Conservation (phyloP, 2,113 vertebrate genomes). For the Limnothrissa miodon region DNA sequence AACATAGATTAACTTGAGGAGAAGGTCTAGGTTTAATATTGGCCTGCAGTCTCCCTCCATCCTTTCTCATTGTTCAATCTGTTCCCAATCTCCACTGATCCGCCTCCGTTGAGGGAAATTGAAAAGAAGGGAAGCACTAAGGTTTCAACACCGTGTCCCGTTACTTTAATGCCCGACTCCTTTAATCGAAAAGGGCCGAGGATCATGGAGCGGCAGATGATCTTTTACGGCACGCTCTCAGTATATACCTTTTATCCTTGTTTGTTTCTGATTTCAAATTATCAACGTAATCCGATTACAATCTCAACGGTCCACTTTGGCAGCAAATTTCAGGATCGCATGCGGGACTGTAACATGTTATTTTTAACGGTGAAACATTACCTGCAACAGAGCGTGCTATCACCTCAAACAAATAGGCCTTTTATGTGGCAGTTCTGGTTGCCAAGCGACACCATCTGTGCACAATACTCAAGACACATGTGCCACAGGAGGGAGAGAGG, state of each 20-base stretch:
- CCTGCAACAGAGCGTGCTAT: not conserved
- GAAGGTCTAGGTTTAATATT: not conserved
- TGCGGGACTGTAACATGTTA: not conserved
- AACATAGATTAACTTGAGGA: not conserved
- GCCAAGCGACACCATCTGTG: slow-evolving; percentile 31
- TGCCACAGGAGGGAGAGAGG: not conserved
- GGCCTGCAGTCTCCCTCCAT: not conserved
- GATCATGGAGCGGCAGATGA: not conserved
- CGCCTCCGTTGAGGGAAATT: not conserved
- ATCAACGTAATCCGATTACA: slow-evolving; percentile 30
- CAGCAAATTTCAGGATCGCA: slow-evolving; percentile 21
- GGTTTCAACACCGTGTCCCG: not conserved
- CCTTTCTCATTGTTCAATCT: not conserved
- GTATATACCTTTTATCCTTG: not conserved
- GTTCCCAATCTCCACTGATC: not conserved
- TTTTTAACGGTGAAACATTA: not conserved
- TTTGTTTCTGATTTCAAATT: slow-evolving; percentile 2
- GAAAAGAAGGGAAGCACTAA: not conserved
- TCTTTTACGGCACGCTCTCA: not conserved
- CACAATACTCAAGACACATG: slow-evolving; percentile 27
- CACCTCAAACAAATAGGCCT: slow-evolving; percentile 19
- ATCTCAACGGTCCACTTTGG: slow-evolving; percentile 1
- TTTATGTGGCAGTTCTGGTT: slow-evolving; percentile 15
- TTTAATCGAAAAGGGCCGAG: not conserved
- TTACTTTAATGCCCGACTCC: not conserved